Base-by-base conservation (phyloP, 1,140 invertebrate species). In the Neodiprion virginianus region DNA sequence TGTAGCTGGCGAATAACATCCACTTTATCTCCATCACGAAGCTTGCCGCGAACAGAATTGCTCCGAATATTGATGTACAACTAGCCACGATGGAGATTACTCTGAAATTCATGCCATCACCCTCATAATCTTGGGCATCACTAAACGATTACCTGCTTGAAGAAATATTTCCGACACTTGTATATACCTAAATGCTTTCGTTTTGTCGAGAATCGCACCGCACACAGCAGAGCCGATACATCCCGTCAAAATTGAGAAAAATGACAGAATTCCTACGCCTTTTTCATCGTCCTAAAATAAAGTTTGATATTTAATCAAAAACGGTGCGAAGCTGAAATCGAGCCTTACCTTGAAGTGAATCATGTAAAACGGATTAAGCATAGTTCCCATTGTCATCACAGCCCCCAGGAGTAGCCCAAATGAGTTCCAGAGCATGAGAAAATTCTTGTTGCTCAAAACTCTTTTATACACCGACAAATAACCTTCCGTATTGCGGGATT, bases 21-120 rank as follows among this genome's bases (percentile, higher is more conserved):
- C 78, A 81, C 74, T 81, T 78, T 21, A 79, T 74, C 74, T 79
- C 82, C 1, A 90, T 76, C 68, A 87, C 79, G 47, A 94, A 80
- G 7, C 89, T 90, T 72, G 91, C 89, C 4, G 92, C 92, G 84
- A 93, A 93, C 1, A 86, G 84, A 21, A 93, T 78, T 5, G 28
- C 28, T 91, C 93, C 92, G 61, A 92, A 90, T 40, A 88, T 77
- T 65, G 92, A 88, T 0, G 92, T 91, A 48, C 92, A 83, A 7
- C 91, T 68, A 80, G 94, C 94, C 40, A 94, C 89, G 7, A 93
- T 77, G 14, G 93, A 93, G 21, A 92, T 92, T 74, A 85, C 83
- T 81, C 92, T 93, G 81, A 77, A 87, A 61, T 61, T 40, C n/a
- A n/a, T 61, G 8, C 8, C n/a, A 12, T n/a, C 0, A 11, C n/a